Percentiles rank a stretch among this genome's conserved stretches.
These are phyloP conservation scores for Perca flavescens DNA, from an alignment of 2,113 vertebrate genomes.

Conservation along the genomic window DNA sequence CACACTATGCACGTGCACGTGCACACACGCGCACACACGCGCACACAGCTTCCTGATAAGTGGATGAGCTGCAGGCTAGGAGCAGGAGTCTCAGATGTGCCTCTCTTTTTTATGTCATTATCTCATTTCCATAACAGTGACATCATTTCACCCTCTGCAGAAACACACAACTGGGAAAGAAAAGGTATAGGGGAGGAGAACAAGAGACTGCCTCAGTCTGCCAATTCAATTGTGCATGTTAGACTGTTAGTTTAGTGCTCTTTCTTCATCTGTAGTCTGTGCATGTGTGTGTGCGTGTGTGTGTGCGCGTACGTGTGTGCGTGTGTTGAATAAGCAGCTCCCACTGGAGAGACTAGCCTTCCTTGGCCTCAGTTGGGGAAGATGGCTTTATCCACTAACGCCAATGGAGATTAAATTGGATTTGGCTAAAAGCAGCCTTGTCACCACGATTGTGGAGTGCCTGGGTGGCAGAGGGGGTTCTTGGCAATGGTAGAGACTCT, in stretches of 20 bases:
- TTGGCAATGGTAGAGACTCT: slow-evolving; percentile 59
- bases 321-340: slow-evolving; percentile 45
- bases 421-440: slow-evolving; percentile 75
- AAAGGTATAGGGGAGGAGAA: neutral
- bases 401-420: slow-evolving; percentile 77
- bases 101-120: slow-evolving; percentile 42
- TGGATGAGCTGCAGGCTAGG: slow-evolving; percentile 30
- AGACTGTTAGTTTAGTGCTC: slow-evolving; percentile 17
- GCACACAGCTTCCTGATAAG: slow-evolving; percentile 31
- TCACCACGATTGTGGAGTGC: slow-evolving; percentile 65
- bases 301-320: slow-evolving; percentile 4
- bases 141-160: slow-evolving; percentile 53
- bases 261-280: neutral
- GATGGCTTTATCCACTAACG: slow-evolving; percentile 69
- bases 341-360: slow-evolving; percentile 50
- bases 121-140: slow-evolving; percentile 59
- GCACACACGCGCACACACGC: neutral
- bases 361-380: slow-evolving; percentile 45
- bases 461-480: slow-evolving; percentile 65
- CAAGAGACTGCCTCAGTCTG: neutral
- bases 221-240: slow-evolving; percentile 18
- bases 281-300: neutral
- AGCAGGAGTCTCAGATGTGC: slow-evolving; percentile 50
- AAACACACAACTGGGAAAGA: slow-evolving; percentile 11
- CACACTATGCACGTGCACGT: neutral